phyloP scores from a whole-genome alignment of 2,113 vertebrate species.

The Gambusia affinis region DNA sequence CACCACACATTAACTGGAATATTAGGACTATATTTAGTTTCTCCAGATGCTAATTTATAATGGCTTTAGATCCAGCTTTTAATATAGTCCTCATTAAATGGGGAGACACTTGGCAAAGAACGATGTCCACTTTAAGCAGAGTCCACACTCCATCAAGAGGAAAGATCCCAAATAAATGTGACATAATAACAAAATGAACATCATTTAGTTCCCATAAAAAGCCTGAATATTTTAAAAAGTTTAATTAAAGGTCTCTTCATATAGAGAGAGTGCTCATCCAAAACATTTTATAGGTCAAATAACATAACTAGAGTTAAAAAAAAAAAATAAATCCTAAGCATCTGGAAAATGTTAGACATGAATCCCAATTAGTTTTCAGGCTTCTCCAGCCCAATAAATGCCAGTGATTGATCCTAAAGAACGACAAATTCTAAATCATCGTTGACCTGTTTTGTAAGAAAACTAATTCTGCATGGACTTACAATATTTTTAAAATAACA shows the following conservation, averaged over 20 bases:
- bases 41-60: conserved; percentile 19
- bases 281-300: too few species aligned
- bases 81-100: conserved; percentile 47
- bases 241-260: not conserved
- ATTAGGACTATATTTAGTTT: conserved; percentile 14
- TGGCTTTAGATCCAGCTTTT: conserved; percentile 43
- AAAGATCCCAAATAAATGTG: conserved; percentile 20
- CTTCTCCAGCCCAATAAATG: not conserved
- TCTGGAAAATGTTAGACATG: not conserved
- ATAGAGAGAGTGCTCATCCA: not conserved
- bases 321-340: not conserved
- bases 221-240: too few species aligned
- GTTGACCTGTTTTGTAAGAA: not conserved
- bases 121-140: not conserved
- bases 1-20: not conserved
- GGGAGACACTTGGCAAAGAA: conserved; percentile 41
- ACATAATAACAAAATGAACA: not conserved
- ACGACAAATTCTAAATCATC: not conserved
- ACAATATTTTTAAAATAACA: too few species aligned
- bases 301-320: too few species aligned
- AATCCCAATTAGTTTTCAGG: not conserved
- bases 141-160: not conserved
- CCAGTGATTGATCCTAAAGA: not conserved
- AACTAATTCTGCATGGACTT: not conserved
- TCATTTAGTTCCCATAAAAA: conserved; percentile 2